Evolutionary conservation across 2,113 vertebrate genomes (phyloP).

Genomic region (Melanerpes aurifrons): DNA sequence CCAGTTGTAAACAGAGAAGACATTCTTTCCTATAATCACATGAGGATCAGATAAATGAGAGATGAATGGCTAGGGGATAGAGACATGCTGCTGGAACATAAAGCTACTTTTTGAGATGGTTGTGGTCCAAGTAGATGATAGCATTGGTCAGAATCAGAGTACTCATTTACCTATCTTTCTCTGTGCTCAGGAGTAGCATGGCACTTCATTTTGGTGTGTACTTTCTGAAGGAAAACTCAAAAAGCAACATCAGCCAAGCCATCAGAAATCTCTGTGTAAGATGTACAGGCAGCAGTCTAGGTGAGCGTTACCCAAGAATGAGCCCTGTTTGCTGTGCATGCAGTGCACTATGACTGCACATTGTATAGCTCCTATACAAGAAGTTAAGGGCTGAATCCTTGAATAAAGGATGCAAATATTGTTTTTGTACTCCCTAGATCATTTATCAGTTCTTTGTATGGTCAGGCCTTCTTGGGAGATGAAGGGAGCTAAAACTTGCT

Average conservation of each 20-base stretch:
- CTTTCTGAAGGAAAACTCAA: not conserved
- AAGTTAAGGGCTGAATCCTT: not conserved
- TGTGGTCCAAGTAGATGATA: not conserved
- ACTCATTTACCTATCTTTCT: not conserved
- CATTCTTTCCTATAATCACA: not conserved
- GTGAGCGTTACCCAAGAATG: not conserved
- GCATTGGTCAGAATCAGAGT: not conserved
- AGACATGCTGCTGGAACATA: not conserved
- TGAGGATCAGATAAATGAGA: not conserved
- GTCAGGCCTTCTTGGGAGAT: not conserved
- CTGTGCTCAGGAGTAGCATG: not conserved
- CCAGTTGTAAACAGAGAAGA: not conserved
- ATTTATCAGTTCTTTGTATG: not conserved
- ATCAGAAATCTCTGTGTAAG: not conserved
- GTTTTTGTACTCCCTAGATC: not conserved
- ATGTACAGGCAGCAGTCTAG: not conserved
- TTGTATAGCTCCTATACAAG: not conserved
- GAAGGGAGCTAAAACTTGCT: not conserved
- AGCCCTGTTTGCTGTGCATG: not conserved
- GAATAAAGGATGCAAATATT: not conserved
- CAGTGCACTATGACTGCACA: not conserved
- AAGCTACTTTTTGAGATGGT: not conserved
- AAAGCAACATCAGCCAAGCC: not conserved
- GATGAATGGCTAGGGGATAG: rapidly evolving
- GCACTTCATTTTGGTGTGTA: not conserved